Evolutionary conservation across 2,797 vertebrate species (phyloP).

Genomic region (Tauraco hartlaubi): DNA sequence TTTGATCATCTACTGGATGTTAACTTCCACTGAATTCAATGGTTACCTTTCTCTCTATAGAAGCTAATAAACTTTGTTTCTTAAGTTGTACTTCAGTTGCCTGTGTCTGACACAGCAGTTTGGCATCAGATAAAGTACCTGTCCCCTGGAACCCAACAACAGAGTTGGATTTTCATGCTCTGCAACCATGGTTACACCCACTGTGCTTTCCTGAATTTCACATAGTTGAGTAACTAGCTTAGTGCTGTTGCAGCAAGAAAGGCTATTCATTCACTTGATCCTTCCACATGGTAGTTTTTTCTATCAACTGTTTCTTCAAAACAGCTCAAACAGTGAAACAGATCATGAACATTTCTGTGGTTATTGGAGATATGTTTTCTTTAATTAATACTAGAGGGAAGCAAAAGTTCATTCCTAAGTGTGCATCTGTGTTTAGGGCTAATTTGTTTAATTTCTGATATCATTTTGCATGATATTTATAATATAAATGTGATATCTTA

Average conservation of each 20-base stretch:
- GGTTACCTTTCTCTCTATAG: background rate
- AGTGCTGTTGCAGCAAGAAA: background rate
- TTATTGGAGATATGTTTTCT: background rate
- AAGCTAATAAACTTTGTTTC: conserved; percentile 1
- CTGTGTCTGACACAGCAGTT: background rate
- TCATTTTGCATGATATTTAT: background rate
- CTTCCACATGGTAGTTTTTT: background rate
- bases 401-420: background rate
- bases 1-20: background rate
- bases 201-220: background rate
- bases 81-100: background rate
- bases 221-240: background rate
- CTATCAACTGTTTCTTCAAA: background rate
- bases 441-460: background rate
- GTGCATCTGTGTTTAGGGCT: background rate
- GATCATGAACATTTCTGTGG: background rate
- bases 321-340: background rate
- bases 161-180: background rate
- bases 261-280: background rate
- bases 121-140: background rate
- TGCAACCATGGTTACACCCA: conserved; percentile 41
- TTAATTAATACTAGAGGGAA: background rate
- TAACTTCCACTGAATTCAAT: background rate
- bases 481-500: background rate
- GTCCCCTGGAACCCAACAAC: background rate